Conservation (phyloP, 2,888 invertebrate species). For the Aporophyla lueneburgensis region DNA sequence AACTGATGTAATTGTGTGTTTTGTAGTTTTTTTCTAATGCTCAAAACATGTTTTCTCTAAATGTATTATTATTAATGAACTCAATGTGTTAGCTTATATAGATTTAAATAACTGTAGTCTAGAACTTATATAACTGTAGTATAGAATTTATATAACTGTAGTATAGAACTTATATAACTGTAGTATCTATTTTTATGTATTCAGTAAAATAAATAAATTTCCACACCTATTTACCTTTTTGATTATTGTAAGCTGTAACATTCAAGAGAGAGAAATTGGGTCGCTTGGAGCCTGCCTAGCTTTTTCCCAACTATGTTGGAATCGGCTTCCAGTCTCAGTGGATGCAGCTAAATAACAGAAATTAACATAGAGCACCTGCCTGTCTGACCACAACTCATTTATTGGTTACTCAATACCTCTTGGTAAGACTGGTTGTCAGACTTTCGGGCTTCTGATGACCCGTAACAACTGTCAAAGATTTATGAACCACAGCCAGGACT, state of each 20-base stretch:
- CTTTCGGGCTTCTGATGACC: not conserved
- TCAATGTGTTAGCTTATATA: not conserved
- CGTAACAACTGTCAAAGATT: not conserved
- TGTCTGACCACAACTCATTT: not conserved
- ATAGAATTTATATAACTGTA: no score
- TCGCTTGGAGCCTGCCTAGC: not conserved
- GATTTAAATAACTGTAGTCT: no score
- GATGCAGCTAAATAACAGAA: not conserved
- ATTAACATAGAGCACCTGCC: not conserved
- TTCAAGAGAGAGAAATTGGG: not conserved
- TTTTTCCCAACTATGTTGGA: not conserved
- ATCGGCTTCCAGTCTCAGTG: not conserved
- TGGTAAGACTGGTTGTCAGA: not conserved
- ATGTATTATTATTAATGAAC: not conserved
- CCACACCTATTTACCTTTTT: not conserved
- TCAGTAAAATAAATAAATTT: not conserved
- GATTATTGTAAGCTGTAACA: not conserved
- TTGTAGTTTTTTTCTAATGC: slow-evolving; percentile 8
- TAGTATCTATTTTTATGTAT: not conserved
- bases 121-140: no score
- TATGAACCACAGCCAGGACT: not conserved
- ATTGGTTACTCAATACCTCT: not conserved
- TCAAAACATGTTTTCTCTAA: not conserved
- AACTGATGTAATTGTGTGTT: not conserved
- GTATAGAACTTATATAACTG: no score